Conservation (phyloP, 2,797 vertebrate species). For the Pogonophryne albipinna region DNA sequence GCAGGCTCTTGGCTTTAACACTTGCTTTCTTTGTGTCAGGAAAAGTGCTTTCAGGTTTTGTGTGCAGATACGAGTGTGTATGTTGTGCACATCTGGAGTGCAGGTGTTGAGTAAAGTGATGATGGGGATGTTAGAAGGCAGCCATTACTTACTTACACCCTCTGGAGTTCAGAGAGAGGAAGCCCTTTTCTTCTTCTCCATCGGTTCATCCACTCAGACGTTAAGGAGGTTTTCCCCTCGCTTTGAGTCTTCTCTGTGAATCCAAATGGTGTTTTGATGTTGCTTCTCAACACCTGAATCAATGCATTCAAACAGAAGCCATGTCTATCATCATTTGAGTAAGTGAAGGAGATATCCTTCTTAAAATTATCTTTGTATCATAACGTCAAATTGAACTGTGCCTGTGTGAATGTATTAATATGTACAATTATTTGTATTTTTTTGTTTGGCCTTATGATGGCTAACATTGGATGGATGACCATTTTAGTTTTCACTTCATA, state of each 20-base stretch:
- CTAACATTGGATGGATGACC: too few relatives aligned
- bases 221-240: conserved; percentile 37
- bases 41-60: conserved; percentile 48
- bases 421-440: too few relatives aligned
- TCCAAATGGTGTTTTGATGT: conserved; percentile 65
- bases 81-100: conserved; percentile 30
- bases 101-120: conserved; percentile 62
- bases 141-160: conserved; percentile 73
- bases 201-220: conserved; percentile 52
- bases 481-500: too few relatives aligned
- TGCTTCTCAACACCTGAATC: conserved; percentile 19
- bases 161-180: conserved; percentile 56
- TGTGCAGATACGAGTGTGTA: conserved; percentile 18
- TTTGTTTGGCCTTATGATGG: too few relatives aligned
- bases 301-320: conserved; percentile 28
- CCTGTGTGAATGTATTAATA: too few relatives aligned
- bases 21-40: conserved; percentile 51
- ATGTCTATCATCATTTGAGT: conserved; percentile 9
- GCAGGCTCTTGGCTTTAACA: conserved; percentile 73
- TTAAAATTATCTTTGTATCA: too few relatives aligned
- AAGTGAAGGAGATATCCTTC: not conserved
- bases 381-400: too few relatives aligned
- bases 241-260: conserved; percentile 40
- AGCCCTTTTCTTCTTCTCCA: conserved; percentile 56
- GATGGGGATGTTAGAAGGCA: conserved; percentile 69